phyloP scores from a whole-genome alignment of 1,140 invertebrate species.

The Atta colombica region DNA sequence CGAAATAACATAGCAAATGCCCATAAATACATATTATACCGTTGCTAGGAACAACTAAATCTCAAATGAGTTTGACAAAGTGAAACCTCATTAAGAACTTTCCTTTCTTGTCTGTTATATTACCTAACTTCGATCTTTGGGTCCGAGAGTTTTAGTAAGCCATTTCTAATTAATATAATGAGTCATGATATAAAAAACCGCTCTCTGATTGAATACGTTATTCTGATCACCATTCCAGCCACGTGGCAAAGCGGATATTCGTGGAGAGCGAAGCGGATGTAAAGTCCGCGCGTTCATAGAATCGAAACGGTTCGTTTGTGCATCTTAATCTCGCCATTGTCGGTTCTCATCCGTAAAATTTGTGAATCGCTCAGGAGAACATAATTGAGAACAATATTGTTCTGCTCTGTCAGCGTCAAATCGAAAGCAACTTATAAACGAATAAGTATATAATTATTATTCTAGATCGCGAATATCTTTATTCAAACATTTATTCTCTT shows the following conservation, averaged over 20 bases:
- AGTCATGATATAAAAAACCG: background rate
- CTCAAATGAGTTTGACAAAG: background rate
- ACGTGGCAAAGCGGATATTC: conserved; percentile 31
- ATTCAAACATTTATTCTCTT: background rate
- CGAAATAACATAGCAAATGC: background rate
- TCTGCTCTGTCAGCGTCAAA: conserved; percentile 7
- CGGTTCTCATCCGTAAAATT: conserved; percentile 26
- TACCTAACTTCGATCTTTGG: background rate
- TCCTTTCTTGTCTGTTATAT: background rate
- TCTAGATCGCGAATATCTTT: background rate
- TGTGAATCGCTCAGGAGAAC: conserved; percentile 23
- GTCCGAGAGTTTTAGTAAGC: background rate
- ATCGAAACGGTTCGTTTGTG: conserved; percentile 49
- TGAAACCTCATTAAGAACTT: background rate
- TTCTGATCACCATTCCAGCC: conserved; percentile 30
- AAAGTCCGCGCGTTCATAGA: conserved; percentile 45
- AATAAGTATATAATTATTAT: conserved; percentile 57
- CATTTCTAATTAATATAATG: conserved; percentile 18
- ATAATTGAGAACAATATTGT: conserved; percentile 23
- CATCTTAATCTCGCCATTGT: conserved; percentile 69
- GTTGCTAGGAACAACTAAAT: conserved; percentile 1
- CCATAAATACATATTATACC: background rate
- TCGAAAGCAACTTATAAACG: conserved; percentile 47
- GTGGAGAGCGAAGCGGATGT: background rate
- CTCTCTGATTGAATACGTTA: background rate